Evolutionary conservation across 1,140 invertebrate genomes (phyloP).

Genomic region (Drosophila watanabei): DNA sequence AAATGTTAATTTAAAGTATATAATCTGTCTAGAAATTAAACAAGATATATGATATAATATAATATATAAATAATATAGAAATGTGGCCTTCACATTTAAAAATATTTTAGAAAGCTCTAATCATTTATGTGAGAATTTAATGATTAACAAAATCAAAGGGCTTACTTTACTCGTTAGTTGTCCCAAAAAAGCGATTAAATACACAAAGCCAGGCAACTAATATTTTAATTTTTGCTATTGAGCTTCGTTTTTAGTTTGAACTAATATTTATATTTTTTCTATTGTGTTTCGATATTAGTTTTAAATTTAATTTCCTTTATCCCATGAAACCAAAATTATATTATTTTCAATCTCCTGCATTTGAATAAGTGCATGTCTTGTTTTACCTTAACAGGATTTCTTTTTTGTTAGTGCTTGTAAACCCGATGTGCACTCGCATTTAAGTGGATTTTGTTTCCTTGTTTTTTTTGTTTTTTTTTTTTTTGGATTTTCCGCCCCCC

Average conservation of each 20-base stretch:
- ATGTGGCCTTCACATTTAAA: too few species aligned
- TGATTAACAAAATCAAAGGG: not conserved
- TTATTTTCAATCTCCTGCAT: not conserved
- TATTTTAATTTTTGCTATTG: not conserved
- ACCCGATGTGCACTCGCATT: conserved; percentile 65
- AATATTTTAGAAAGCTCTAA: not conserved
- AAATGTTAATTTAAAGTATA: too few species aligned
- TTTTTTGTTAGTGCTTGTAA: conserved; percentile 35
- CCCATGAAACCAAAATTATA: not conserved
- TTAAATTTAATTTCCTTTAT: not conserved
- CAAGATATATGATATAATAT: too few species aligned
- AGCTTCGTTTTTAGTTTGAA: not conserved
- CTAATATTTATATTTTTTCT: not conserved
- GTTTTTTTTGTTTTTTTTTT: conserved; percentile 67
- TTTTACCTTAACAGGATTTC: conserved; percentile 5
- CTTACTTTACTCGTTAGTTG: too few species aligned
- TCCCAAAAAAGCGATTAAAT: too few species aligned
- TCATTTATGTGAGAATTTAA: not conserved
- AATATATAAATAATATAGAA: too few species aligned
- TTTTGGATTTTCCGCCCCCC: conserved; percentile 48
- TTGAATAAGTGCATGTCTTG: conserved; percentile 6
- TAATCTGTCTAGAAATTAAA: too few species aligned
- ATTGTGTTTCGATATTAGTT: not conserved
- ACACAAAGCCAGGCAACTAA: not conserved
- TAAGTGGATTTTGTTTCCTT: conserved; percentile 75